Evolutionary conservation across 2,888 invertebrate genomes (phyloP), one percentile per base, ranked within the genome.

Genomic region (Melipona bicolor): DNA sequence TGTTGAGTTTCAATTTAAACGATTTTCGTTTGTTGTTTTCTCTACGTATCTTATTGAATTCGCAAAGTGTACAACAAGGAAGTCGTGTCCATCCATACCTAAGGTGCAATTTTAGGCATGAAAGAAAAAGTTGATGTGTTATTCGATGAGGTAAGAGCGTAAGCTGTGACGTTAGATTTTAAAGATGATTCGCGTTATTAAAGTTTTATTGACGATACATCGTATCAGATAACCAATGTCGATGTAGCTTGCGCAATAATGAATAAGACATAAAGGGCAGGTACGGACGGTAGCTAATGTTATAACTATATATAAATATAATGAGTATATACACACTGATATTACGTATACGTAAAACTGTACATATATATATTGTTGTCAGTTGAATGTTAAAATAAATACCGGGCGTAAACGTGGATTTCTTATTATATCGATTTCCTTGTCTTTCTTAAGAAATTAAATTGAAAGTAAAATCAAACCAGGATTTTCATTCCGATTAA

Each of bases 351-450:
- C 86, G 88, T 88, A 87, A 88, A 91, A 88, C 87, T 90, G 90
- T 92, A 92, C 87, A 91, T 89, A 90, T 91, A 88, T 87, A 89
- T 87, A 93, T 93, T 93, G 94, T 93, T 93, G 93, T 93, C 93
- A 93, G 92, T 93, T 93, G 86, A 93, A 93, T 93, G 93, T 93
- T 93, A 91, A 91, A 93, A 93, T 93, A 93, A 93, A 93, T 91
- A 91, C 91, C 89, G 88, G 93, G 90, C 91, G 88, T 92, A 89
- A 88, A 89, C 27, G 49, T 77, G 54, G 21, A 65, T 27, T 43
- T 76, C 15, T 81, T 77, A 79, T 43, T 67, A 56, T 27, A 6
- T 21, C 27, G 1, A 21, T 61, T 43, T 6, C 49, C 32, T 56
- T n/a, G 13, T 17, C 21, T 62, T 49, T 71, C 15, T 59, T 5